A percentile compares a stretch with the other conserved stretches of the same genome.
Evolutionary conservation across 2,797 vertebrate species (phyloP).

Genomic region (Sarcophilus harrisii): DNA sequence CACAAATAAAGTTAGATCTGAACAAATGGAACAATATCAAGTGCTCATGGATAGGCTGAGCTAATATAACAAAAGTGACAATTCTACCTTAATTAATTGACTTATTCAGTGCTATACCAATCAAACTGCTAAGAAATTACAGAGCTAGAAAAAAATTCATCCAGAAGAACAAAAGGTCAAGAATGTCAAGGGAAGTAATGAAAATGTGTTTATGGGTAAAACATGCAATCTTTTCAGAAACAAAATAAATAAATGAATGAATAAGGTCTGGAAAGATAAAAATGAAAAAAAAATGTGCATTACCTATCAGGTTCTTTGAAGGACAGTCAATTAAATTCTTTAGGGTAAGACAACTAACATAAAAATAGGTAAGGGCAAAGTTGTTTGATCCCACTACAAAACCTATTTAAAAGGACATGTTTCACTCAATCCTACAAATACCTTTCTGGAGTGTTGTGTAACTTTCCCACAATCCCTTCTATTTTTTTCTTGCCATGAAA

Average conservation of each 20-base stretch:
- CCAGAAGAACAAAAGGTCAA: too few species aligned
- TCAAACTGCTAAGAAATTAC: too few species aligned
- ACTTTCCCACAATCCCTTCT: conserved; percentile 14
- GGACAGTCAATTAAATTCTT: neutral
- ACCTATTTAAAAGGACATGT: neutral
- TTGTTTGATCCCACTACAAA: conserved; percentile 22
- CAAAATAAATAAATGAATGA: too few species aligned
- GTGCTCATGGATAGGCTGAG: too few species aligned
- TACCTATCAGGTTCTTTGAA: conserved; percentile 11
- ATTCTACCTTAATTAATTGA: too few species aligned
- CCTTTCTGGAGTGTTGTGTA: conserved; percentile 28
- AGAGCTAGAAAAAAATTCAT: too few species aligned
- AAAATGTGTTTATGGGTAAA: neutral
- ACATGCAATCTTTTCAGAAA: neutral
- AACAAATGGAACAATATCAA: too few species aligned
- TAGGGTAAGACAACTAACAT: neutral
- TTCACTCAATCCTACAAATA: neutral
- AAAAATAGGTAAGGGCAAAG: neutral
- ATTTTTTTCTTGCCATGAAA: conserved; percentile 20
- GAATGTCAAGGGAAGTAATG: too few species aligned
- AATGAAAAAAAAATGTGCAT: conserved; percentile 36
- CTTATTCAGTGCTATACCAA: too few species aligned
- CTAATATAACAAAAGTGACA: too few species aligned
- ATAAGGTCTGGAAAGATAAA: neutral
- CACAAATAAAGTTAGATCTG: too few species aligned